Evolutionary conservation across 2,888 invertebrate genomes (phyloP).

Genomic region (Drosophila mimetica): DNA sequence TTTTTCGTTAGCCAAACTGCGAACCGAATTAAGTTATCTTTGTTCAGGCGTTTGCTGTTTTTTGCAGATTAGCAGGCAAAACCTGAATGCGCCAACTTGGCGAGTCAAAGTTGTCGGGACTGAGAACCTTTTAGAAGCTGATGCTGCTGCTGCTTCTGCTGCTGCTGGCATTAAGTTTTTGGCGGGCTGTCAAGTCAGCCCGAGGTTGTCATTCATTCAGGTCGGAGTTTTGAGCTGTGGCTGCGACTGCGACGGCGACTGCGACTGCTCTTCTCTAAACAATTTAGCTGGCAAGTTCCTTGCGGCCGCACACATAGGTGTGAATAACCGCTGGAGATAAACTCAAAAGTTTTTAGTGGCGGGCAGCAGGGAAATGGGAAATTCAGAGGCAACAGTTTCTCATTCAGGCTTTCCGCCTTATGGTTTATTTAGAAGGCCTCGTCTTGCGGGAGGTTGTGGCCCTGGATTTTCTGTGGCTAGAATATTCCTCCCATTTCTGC

Average conservation of each 20-base stretch:
- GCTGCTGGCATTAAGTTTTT: slow-evolving; percentile 39
- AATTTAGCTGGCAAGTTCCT: slow-evolving; percentile 34
- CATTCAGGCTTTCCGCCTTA: slow-evolving; percentile 1
- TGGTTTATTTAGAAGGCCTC: not conserved
- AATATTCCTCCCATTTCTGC: not conserved
- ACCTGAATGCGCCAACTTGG: slow-evolving; percentile 34
- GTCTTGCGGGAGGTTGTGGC: not conserved
- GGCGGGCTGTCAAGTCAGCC: slow-evolving; percentile 36
- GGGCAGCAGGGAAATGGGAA: slow-evolving; percentile 4
- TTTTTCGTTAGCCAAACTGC: slow-evolving; percentile 28
- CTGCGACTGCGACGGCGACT: slow-evolving; percentile 11
- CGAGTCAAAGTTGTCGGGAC: slow-evolving; percentile 45
- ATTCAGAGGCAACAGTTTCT: slow-evolving; percentile 1
- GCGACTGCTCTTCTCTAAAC: slow-evolving; percentile 32
- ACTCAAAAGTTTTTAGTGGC: slow-evolving; percentile 27
- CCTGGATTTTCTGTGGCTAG: not conserved
- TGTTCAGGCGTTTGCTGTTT: slow-evolving; percentile 15
- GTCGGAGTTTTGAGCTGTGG: slow-evolving; percentile 11
- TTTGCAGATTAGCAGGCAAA: slow-evolving; percentile 44
- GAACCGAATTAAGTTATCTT: slow-evolving; percentile 44
- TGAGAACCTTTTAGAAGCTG: no score
- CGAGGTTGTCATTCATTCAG: slow-evolving; percentile 26
- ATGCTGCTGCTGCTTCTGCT: no score
- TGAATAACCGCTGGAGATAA: slow-evolving; percentile 73
- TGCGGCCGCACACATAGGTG: slow-evolving; percentile 54